Percentiles rank a stretch among this genome's conserved stretches.
phyloP scores from a whole-genome alignment of 2,888 invertebrate species.

The Ochropacha duplaris region DNA sequence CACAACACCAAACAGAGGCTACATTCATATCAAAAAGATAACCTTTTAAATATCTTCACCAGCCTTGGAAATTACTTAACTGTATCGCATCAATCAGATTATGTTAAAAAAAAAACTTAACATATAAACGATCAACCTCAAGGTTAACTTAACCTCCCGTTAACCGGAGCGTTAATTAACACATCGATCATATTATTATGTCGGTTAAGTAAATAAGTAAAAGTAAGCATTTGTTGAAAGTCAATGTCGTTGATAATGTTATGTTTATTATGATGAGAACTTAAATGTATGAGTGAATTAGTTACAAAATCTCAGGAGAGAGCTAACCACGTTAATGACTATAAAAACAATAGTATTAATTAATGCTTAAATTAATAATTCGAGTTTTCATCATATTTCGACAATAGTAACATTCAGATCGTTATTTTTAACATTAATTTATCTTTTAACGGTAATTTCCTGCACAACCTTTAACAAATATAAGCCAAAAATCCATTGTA shows the following conservation, averaged over 20 bases:
- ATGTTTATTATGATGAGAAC: constrained; percentile 1
- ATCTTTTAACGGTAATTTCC: too few relatives aligned
- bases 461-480: not conserved
- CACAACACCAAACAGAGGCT: not conserved
- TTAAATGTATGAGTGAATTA: not conserved
- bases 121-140: constrained; percentile 8
- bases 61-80: constrained; percentile 17
- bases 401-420: too few relatives aligned
- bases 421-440: too few relatives aligned
- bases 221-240: not conserved
- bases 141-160: constrained; percentile 43
- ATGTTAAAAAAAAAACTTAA: constrained; percentile 10
- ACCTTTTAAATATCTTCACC: not conserved
- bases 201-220: constrained; percentile 3
- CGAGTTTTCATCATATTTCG: too few relatives aligned
- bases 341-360: too few relatives aligned
- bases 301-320: too few relatives aligned
- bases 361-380: too few relatives aligned
- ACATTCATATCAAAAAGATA: not conserved
- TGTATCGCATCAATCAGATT: constrained; percentile 17
- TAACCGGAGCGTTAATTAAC: constrained; percentile 48
- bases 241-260: constrained; percentile 6
- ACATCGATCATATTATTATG: constrained; percentile 38
- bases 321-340: too few relatives aligned
- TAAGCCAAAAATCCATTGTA: not conserved